Conservation (phyloP, 2,113 vertebrate species). For the Ciconia stormi region DNA sequence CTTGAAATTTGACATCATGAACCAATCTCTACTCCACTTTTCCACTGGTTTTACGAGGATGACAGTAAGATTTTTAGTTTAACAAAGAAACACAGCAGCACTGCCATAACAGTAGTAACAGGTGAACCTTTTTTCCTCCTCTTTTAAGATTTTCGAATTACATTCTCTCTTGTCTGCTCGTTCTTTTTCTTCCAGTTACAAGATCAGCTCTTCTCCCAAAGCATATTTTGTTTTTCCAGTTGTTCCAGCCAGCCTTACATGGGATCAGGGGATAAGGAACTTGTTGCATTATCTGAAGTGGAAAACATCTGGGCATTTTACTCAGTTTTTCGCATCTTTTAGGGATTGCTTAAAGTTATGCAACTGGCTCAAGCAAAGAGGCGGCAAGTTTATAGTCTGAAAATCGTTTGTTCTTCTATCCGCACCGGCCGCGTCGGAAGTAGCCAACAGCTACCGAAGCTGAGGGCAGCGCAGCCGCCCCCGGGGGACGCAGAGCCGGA, state of each 20-base stretch:
- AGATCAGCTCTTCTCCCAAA: not conserved
- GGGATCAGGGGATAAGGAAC: not conserved
- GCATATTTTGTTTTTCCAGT: too few species aligned
- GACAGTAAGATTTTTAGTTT: not conserved
- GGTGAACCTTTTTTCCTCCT: not conserved
- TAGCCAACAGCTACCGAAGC: too few species aligned
- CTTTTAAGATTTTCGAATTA: not conserved
- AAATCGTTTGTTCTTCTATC: not conserved
- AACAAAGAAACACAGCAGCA: not conserved
- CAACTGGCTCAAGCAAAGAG: not conserved
- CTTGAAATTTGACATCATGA: not conserved
- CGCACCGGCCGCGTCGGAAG: rapidly evolving
- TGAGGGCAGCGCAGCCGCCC: not conserved
- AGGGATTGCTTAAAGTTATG: not conserved
- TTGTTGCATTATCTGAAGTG: not conserved
- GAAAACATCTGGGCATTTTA: not conserved
- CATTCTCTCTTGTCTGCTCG: not conserved
- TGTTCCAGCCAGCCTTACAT: not conserved
- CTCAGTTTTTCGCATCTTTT: not conserved
- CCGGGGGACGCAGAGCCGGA: not conserved
- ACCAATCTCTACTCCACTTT: not conserved
- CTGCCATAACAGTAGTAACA: not conserved
- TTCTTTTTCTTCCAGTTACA: not conserved
- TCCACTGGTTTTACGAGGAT: not conserved
- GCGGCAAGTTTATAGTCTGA: not conserved